Evolutionary conservation across 2,113 vertebrate species (phyloP).

Genomic region (Hippocampus barbouri): DNA sequence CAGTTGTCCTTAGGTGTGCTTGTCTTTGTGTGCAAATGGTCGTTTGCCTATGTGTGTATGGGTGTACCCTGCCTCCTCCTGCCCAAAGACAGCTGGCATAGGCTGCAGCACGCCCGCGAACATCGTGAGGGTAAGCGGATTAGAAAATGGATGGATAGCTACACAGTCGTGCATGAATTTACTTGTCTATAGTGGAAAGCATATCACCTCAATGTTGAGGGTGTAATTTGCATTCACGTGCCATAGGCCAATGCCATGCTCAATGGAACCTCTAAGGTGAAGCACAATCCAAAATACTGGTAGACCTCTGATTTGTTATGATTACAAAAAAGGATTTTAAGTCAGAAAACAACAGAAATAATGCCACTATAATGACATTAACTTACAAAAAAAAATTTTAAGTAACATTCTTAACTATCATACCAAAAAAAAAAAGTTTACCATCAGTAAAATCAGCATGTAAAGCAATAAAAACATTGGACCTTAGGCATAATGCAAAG

Average conservation of each 20-base stretch:
- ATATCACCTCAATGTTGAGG: no score
- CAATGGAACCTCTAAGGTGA: not conserved
- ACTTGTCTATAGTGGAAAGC: not conserved
- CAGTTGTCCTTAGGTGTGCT: no score
- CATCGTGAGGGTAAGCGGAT: no score
- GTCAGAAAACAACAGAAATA: not conserved
- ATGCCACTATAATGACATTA: not conserved
- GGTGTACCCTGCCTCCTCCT: no score
- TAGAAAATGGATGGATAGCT: no score
- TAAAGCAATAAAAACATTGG: not conserved
- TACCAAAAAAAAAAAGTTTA: not conserved
- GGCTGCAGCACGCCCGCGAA: no score
- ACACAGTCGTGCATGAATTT: not conserved
- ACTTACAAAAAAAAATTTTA: not conserved
- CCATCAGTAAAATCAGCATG: not conserved
- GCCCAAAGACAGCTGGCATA: no score
- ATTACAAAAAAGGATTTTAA: not conserved
- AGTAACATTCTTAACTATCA: not conserved
- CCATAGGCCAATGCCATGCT: no score
- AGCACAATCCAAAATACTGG: not conserved
- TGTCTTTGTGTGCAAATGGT: no score
- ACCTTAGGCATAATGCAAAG: not conserved
- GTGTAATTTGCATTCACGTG: no score
- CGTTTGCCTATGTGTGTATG: no score
- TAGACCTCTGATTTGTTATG: not conserved